A percentile compares a stretch with the other conserved stretches of the same genome.
These are phyloP conservation scores for Onchidella celtica DNA, from an alignment of 2,888 invertebrate genomes.

Conservation along the genomic window DNA sequence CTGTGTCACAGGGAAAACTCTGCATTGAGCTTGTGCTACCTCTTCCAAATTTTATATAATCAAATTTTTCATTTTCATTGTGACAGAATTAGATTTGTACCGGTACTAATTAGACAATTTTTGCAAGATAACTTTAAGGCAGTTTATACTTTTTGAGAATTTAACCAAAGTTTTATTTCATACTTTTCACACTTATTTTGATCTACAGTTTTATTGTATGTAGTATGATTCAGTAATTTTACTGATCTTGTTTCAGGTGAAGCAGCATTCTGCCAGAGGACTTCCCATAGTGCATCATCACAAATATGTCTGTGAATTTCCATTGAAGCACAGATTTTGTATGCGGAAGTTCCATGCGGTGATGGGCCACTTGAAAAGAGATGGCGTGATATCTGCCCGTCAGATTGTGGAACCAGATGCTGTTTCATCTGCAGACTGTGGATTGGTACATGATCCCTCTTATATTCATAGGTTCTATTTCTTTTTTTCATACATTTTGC, in stretches of 20 bases:
- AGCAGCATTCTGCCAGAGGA: constrained; percentile 50
- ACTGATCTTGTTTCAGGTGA: constrained; percentile 55
- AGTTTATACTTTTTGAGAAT: no score
- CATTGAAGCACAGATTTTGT: constrained; percentile 63
- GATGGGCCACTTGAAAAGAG: constrained; percentile 57
- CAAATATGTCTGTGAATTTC: constrained; percentile 64
- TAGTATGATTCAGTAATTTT: no score
- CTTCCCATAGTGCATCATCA: constrained; percentile 66
- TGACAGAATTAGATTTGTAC: no score
- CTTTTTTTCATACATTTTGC: background rate
- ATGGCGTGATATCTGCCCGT: constrained; percentile 61
- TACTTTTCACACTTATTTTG: no score
- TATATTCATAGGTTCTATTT: constrained; percentile 59
- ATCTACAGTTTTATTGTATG: no score
- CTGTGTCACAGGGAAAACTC: no score
- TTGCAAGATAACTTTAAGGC: no score
- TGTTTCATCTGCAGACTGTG: constrained; percentile 41
- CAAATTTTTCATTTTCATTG: no score
- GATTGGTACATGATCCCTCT: constrained; percentile 56
- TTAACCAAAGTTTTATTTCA: no score
- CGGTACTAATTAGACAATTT: no score
- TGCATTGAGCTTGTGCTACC: no score
- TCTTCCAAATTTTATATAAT: no score
- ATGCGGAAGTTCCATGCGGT: constrained; percentile 69
- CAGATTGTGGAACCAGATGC: constrained; percentile 59